Conservation (phyloP, 2,113 vertebrate genomes). For the Holacanthus passer region DNA sequence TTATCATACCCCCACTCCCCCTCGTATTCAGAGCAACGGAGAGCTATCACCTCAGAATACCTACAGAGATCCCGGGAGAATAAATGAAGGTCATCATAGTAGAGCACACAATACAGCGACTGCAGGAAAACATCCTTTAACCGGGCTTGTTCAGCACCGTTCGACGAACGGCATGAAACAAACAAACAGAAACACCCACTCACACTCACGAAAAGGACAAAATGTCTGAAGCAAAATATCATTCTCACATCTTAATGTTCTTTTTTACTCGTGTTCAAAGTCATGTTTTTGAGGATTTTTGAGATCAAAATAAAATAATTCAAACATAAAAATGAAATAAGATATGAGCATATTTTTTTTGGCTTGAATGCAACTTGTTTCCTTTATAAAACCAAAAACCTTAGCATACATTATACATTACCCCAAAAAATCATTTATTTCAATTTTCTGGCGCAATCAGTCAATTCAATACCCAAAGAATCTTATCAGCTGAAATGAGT, state of each 20-base stretch:
- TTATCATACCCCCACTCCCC: constrained; percentile 10
- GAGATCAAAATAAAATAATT: constrained; percentile 3
- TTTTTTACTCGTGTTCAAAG: neutral
- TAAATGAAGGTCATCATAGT: constrained; percentile 29
- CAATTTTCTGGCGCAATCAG: neutral
- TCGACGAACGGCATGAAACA: neutral
- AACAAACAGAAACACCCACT: constrained; percentile 33
- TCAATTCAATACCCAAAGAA: neutral
- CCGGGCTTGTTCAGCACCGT: neutral
- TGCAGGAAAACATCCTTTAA: constrained; percentile 51
- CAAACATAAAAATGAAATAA: neutral
- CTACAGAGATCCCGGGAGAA: constrained; percentile 23
- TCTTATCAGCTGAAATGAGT: neutral
- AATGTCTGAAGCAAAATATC: neutral
- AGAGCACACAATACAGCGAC: neutral
- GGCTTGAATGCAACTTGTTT: neutral
- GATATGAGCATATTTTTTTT: neutral
- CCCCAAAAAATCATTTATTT: neutral
- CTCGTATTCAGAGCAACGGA: constrained; percentile 10
- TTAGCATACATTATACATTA: neutral
- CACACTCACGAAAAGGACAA: neutral
- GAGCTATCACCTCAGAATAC: constrained; percentile 35
- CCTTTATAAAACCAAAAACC: neutral
- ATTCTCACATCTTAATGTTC: constrained; percentile 4
- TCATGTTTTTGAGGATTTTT: neutral